Evolutionary conservation across 2,888 invertebrate species (phyloP).

Genomic region (Agriopis leucophaearia): DNA sequence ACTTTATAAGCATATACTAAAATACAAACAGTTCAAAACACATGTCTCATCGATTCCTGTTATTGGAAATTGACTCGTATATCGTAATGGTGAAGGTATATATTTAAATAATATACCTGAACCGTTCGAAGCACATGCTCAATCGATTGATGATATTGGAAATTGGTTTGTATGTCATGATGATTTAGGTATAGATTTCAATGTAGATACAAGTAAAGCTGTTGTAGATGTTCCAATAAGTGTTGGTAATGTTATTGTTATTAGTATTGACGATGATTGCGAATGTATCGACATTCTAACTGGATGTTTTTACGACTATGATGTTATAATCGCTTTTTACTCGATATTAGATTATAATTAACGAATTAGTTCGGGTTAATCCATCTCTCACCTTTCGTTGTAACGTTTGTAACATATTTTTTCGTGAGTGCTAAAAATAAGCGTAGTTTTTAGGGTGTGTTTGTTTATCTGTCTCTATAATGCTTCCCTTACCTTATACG

Average conservation of each 20-base stretch:
- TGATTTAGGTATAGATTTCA: conserved; percentile 31
- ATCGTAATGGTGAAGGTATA: conserved; percentile 28
- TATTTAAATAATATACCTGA: conserved; percentile 21
- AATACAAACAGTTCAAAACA: conserved; percentile 38
- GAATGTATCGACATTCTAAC: conserved; percentile 38
- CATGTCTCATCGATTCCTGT: conserved; percentile 33
- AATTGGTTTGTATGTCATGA: conserved; percentile 36
- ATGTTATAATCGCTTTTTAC: conserved; percentile 27
- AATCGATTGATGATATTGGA: conserved; percentile 41
- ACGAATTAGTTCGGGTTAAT: not conserved
- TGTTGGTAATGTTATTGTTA: conserved; percentile 39
- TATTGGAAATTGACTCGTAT: conserved; percentile 43
- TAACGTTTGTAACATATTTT: not conserved
- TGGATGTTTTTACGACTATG: conserved; percentile 29
- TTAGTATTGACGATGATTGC: conserved; percentile 42
- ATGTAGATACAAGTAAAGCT: conserved; percentile 7
- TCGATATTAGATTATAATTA: conserved; percentile 9
- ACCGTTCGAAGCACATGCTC: conserved; percentile 27
- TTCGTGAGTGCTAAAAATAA: too few species aligned
- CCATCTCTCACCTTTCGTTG: not conserved
- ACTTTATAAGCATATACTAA: conserved; percentile 45
- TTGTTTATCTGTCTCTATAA: too few species aligned
- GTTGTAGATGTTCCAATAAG: conserved; percentile 31
- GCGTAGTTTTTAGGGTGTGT: too few species aligned
- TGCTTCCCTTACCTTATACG: too few species aligned